Evolutionary conservation across 2,888 invertebrate species (phyloP), one percentile per base, ranked within the genome.

Genomic region (Fragum fragum): DNA sequence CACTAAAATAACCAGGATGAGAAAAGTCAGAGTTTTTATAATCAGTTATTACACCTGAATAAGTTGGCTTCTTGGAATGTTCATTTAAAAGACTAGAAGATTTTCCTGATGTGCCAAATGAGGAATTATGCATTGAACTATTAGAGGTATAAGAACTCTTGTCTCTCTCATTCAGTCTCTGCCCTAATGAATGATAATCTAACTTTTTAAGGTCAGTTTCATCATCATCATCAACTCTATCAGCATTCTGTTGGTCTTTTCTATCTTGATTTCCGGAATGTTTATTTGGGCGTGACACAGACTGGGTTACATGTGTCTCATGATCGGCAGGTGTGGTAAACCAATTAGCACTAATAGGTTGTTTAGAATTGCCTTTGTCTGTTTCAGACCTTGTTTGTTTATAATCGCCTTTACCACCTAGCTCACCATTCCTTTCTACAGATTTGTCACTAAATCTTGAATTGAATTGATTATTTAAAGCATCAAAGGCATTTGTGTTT

Each of bases 321-420:
- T 79, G 81, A 68, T 89, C 82, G 21, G 86, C 89, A 47, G 89
- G 89, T 7, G 89, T 88, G 11, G 32, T 68, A 78, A 87, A 89
- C 89, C 89, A 89, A n/a, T 88, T 85, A 66, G 86, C 87, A 87
- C 79, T 89, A 28, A 79, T 76, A 73, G 72, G 89, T 80, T 76
- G 81, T 39, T 76, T 66, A 16, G 63, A 21, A 7, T 55, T 36
- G 18, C 23, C 52, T 36, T 32, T 32, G 16, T 52, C 70, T 32
- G 26, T 28, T 18, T 53, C 47, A 29, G 47, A 47, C n/a, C 47
- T 47, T 47, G 47, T 14, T 16, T 47, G 47, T 9, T 3, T 3
- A 47, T 5, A 3, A 47, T 3, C 47, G 2, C 47, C 47, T 47
- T 47, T 47, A 47, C 5, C 47, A 47, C n/a, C 14, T n/a, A 47